Conservation (phyloP, 1,140 invertebrate species). For the Aphaenogaster rudis region DNA sequence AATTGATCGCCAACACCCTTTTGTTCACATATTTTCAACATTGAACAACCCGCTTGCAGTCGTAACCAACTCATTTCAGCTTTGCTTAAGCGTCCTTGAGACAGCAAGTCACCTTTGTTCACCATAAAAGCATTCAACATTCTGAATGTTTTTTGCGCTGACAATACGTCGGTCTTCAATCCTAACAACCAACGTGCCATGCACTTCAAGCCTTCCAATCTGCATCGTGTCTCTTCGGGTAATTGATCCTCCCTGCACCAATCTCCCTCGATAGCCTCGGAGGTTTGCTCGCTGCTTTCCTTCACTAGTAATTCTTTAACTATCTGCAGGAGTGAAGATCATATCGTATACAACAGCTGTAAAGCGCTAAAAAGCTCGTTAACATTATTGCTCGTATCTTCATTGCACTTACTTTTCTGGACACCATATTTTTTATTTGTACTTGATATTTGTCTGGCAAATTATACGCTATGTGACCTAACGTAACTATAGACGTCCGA, state of each 20-base stretch:
- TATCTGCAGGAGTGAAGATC: conserved; percentile 88
- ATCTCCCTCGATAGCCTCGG: conserved; percentile 88
- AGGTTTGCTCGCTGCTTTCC: conserved; percentile 88
- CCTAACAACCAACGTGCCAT: conserved; percentile 98
- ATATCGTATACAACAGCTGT: neutral
- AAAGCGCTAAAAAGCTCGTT: neutral
- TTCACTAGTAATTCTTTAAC: conserved; percentile 98
- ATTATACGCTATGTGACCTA: conserved; percentile 98
- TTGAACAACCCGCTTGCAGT: conserved; percentile 96
- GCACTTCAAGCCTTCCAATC: conserved; percentile 97
- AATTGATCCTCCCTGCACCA: conserved; percentile 96
- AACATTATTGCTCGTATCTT: neutral
- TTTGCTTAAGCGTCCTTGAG: conserved; percentile 91
- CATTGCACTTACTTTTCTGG: conserved; percentile 91
- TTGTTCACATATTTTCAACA: conserved; percentile 98
- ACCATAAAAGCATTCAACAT: conserved; percentile 96
- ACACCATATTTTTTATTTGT: conserved; percentile 97
- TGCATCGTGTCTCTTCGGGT: conserved; percentile 96
- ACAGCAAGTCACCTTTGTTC: conserved; percentile 94
- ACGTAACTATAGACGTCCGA: conserved; percentile 96
- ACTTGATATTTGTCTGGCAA: conserved; percentile 95
- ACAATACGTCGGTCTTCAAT: conserved; percentile 94
- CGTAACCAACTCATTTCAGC: conserved; percentile 97
- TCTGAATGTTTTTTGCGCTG: conserved; percentile 97
- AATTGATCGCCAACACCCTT: conserved; percentile 98